phyloP scores from a whole-genome alignment of 1,140 invertebrate species.

The Cryptotermes secundus region DNA sequence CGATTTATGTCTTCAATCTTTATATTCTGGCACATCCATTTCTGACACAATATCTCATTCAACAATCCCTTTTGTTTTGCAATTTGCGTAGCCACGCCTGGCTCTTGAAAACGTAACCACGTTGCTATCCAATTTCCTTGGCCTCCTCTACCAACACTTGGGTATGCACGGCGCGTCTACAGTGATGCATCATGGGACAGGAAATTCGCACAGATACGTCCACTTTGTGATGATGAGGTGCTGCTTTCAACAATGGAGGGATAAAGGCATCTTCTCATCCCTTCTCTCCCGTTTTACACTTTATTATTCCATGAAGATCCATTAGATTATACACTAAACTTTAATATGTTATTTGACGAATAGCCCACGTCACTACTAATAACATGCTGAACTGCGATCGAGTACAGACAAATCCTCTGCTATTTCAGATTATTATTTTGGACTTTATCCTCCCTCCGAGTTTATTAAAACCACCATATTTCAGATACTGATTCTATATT shows the following conservation, averaged over 20 bases:
- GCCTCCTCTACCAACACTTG: neutral
- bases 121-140: slow-evolving; percentile 11
- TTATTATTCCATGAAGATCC: slow-evolving; percentile 10
- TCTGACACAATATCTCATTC: neutral
- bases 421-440: no score
- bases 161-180: slow-evolving; percentile 11
- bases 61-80: slow-evolving; percentile 4
- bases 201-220: slow-evolving; percentile 11
- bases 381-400: no score
- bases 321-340: neutral
- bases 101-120: neutral
- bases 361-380: neutral
- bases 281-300: neutral
- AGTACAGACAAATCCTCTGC: no score
- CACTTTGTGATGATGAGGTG: slow-evolving; percentile 18
- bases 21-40: neutral
- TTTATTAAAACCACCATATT: no score
- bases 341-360: neutral
- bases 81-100: slow-evolving; percentile 10
- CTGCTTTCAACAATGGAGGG: neutral
- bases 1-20: slow-evolving; percentile 8
- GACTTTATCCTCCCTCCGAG: no score
- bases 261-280: neutral
- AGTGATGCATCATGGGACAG: slow-evolving; percentile 5
- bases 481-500: no score